A percentile compares a stretch with the other conserved stretches of the same genome.
phyloP scores from a whole-genome alignment of 2,797 vertebrate genomes.

The Enteromius argenteus region DNA sequence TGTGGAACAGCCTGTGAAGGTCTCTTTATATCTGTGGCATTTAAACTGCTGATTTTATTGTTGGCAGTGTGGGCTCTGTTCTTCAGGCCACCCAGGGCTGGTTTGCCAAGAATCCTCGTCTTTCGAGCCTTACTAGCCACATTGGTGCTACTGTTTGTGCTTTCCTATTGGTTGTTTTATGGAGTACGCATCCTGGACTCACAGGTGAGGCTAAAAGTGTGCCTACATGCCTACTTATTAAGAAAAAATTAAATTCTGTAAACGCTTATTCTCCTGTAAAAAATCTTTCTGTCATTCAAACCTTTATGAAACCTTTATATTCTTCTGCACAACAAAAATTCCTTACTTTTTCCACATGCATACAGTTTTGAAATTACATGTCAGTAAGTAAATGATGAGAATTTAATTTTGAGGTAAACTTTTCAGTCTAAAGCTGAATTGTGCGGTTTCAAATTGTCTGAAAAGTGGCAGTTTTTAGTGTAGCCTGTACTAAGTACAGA shows the following conservation, averaged over 20 bases:
- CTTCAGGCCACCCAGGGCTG: constrained; percentile 83
- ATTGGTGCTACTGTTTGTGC: constrained; percentile 90
- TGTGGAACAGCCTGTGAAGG: constrained; percentile 95
- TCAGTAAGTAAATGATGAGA: no score
- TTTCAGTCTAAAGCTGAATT: no score
- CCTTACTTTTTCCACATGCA: background rate
- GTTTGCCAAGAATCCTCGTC: constrained; percentile 87
- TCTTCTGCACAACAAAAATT: background rate
- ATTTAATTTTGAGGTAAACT: no score
- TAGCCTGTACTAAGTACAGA: background rate
- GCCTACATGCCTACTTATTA: background rate
- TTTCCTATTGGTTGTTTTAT: constrained; percentile 98
- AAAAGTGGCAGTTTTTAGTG: background rate
- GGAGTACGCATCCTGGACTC: constrained; percentile 93
- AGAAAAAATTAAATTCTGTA: background rate
- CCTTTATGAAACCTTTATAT: background rate
- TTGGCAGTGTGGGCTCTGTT: constrained; percentile 95
- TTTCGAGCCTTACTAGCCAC: constrained; percentile 89
- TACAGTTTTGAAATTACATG: background rate
- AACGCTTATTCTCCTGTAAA: background rate
- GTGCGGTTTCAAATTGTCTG: background rate
- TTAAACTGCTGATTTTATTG: constrained; percentile 94
- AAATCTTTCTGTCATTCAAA: background rate
- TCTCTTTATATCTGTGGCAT: constrained; percentile 93
- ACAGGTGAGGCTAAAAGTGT: constrained; percentile 70